phyloP scores from a whole-genome alignment of 1,140 invertebrate genomes.

The Nixonia krombeini region DNA sequence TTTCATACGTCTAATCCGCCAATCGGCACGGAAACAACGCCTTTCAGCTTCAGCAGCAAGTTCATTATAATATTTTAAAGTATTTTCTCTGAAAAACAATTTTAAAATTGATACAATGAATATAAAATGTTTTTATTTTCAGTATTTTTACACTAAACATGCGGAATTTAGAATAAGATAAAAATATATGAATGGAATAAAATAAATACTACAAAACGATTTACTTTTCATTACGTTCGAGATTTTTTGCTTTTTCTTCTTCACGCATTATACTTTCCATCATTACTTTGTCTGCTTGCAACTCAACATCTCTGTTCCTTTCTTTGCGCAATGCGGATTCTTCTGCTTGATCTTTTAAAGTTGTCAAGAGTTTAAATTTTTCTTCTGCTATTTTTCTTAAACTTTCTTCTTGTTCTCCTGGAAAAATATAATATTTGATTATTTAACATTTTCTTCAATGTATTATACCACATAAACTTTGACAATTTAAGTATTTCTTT shows the following conservation, averaged over 20 bases:
- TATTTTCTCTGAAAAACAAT: constrained; percentile 64
- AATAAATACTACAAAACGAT: constrained; percentile 6
- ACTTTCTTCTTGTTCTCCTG: constrained; percentile 62
- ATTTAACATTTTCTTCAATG: too few species aligned
- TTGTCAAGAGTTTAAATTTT: constrained; percentile 59
- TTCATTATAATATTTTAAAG: constrained; percentile 74
- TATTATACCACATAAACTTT: too few species aligned
- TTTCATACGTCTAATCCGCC: constrained; percentile 75
- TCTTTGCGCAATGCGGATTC: constrained; percentile 64
- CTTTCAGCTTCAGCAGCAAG: constrained; percentile 73
- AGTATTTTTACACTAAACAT: too few species aligned
- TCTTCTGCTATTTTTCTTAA: constrained; percentile 62
- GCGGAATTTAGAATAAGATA: too few species aligned
- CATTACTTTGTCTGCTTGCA: constrained; percentile 69
- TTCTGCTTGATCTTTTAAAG: constrained; percentile 70
- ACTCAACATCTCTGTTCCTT: constrained; percentile 63
- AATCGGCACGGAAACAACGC: constrained; percentile 71
- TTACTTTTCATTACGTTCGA: constrained; percentile 53
- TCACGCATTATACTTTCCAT: constrained; percentile 60
- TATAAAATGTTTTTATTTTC: too few species aligned
- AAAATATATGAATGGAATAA: constrained; percentile 4
- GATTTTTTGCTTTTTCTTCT: constrained; percentile 52
- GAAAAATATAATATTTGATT: not conserved
- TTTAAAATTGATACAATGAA: too few species aligned
- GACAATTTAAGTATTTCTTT: too few species aligned